Conservation (phyloP, 2,888 invertebrate species). For the Atrina japonica region DNA sequence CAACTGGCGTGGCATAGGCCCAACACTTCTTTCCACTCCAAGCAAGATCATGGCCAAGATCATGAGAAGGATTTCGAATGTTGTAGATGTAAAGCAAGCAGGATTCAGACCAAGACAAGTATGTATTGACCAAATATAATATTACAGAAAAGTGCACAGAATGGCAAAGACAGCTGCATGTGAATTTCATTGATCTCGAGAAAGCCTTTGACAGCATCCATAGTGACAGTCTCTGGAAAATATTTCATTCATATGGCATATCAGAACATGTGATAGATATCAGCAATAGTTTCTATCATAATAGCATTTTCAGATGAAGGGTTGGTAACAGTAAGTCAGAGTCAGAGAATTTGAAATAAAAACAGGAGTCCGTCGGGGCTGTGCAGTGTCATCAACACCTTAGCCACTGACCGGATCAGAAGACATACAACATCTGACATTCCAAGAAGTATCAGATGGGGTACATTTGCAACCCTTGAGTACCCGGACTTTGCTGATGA, state of each 20-base stretch:
- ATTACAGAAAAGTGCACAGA: slow-evolving; percentile 45
- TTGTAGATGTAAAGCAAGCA: slow-evolving; percentile 19
- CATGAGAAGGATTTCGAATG: slow-evolving; percentile 18
- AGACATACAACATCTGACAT: slow-evolving; percentile 28
- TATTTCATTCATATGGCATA: neutral
- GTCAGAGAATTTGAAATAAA: slow-evolving; percentile 2
- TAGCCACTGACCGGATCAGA: slow-evolving; percentile 34
- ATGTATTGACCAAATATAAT: slow-evolving; percentile 44
- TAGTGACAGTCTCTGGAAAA: slow-evolving; percentile 30
- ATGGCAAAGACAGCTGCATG: slow-evolving; percentile 40
- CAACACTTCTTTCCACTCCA: slow-evolving; percentile 38
- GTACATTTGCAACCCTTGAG: slow-evolving; percentile 24
- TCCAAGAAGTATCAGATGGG: slow-evolving; percentile 23
- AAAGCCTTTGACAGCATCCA: slow-evolving; percentile 46
- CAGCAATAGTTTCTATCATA: slow-evolving; percentile 22
- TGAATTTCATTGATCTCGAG: slow-evolving; percentile 42
- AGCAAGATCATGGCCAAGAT: slow-evolving; percentile 37
- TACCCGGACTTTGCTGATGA: slow-evolving; percentile 20
- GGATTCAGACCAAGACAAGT: slow-evolving; percentile 39
- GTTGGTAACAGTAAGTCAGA: slow-evolving; percentile 17
- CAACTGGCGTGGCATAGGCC: slow-evolving; percentile 41
- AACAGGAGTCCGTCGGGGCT: slow-evolving; percentile 44
- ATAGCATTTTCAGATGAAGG: slow-evolving; percentile 10
- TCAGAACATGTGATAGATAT: slow-evolving; percentile 15
- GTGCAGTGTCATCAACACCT: slow-evolving; percentile 30